Evolutionary conservation across 2,888 invertebrate genomes (phyloP).

Genomic region (Palloptera scutellata): DNA sequence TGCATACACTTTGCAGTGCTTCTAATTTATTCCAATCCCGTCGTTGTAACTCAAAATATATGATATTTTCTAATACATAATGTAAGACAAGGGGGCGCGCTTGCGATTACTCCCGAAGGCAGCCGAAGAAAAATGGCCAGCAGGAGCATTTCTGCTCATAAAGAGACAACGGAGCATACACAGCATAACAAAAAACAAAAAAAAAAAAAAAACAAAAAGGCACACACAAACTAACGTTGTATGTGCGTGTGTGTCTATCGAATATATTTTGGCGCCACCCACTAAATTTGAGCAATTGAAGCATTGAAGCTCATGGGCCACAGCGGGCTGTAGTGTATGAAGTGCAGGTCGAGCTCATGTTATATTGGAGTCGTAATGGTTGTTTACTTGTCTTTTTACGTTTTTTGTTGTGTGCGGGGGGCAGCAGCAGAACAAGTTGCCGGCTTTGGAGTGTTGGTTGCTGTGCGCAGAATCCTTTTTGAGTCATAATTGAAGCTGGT

Average conservation of each 20-base stretch:
- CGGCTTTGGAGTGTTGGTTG: too few species aligned
- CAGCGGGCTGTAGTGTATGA: not conserved
- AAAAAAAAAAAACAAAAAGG: slow-evolving; percentile 22
- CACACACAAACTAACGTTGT: slow-evolving; percentile 15
- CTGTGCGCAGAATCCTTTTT: too few species aligned
- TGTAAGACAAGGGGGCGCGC: slow-evolving; percentile 39
- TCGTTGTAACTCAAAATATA: slow-evolving; percentile 49
- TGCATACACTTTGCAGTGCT: slow-evolving; percentile 14
- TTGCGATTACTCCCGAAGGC: slow-evolving; percentile 42
- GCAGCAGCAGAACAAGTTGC: too few species aligned
- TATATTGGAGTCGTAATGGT: slow-evolving; percentile 17
- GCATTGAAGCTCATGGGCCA: slow-evolving; percentile 1
- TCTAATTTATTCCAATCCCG: slow-evolving; percentile 54
- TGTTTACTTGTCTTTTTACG: slow-evolving; percentile 10
- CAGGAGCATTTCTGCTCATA: slow-evolving; percentile 29
- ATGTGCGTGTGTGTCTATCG: slow-evolving; percentile 17
- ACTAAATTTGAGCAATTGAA: slow-evolving; percentile 33
- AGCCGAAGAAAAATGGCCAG: slow-evolving; percentile 47
- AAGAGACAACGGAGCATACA: not conserved
- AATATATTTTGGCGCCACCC: slow-evolving; percentile 39
- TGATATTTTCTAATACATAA: slow-evolving; percentile 43
- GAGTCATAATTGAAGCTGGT: too few species aligned
- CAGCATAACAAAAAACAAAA: slow-evolving; percentile 14
- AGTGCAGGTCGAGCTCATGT: slow-evolving; percentile 18
- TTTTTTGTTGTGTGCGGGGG: too few species aligned